Base-by-base conservation (phyloP, 2,113 vertebrate species). In the Pterocles gutturalis region DNA sequence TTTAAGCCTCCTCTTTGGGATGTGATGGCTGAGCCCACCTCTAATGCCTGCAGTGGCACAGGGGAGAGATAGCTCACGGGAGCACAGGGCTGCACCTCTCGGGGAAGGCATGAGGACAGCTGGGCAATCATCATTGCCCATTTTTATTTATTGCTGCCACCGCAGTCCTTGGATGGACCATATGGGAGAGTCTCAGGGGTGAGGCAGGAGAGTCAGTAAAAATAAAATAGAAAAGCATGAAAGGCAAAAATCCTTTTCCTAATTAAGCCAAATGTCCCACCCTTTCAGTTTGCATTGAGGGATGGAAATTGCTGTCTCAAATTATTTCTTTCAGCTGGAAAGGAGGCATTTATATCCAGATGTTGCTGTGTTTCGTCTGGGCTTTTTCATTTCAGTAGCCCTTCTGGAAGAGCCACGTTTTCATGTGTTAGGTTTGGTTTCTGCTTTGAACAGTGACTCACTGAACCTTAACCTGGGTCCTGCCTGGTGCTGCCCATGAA, bases 121-220 rank as follows among this genome's bases (percentile, higher is more conserved):
- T 97, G 97, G 95, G 31, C 85, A 26, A 77, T 96, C 94, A 77
- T 96, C 94, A 92, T 83, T 89, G 90, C 81, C 81, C 13, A 4
- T 91, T 91, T 96, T 97, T 97, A 96, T 96, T 97, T 96, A 96
- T 95, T 94, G 94, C 94, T 65, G 61, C 58, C 76, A 83, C 89
- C 57, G 34, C 0, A 1, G 21, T 83, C 83, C 72, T 88, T 61
- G 62, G 72, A 77, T 96, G 95, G 86, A 84, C 88, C 53, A 22
- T 55, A 8, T 70, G 83, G 66, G 85, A 70, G n/a, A 26, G 41
- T 87, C 95, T 93, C 28, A 24, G 54, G 55, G 16, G 66, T 53
- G 16, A 72, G 19, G 60, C 71, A 24, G 9, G 28, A 46, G 48
- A 45, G 55, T 79, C 72, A 82, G 78, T 66, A 9, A 73, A 93